These are phyloP conservation scores for Tragopan temminckii DNA, from an alignment of 2,797 vertebrate genomes.

Conservation along the genomic window DNA sequence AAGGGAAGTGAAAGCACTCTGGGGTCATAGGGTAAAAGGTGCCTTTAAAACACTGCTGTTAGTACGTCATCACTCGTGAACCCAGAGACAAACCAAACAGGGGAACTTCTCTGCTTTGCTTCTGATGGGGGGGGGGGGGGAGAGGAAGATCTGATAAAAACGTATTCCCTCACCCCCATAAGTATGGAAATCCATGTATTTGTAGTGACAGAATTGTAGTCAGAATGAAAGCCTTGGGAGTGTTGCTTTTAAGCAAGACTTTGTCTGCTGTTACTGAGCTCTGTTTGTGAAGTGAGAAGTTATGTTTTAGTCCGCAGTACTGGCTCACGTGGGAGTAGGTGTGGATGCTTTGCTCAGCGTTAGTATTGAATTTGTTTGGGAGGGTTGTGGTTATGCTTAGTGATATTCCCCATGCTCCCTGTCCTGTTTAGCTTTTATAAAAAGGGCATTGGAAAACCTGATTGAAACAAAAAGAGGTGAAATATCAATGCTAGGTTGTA, in stretches of 20 bases:
- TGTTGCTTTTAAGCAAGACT: not conserved
- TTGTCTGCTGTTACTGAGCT: not conserved
- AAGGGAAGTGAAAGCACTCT: slow-evolving; percentile 20
- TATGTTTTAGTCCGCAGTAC: not conserved
- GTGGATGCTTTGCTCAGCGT: not conserved
- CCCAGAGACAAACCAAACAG: not conserved
- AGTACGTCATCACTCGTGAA: not conserved
- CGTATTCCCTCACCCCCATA: not conserved
- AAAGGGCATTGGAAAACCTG: not conserved
- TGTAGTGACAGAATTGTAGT: not conserved
- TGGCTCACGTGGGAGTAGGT: not conserved
- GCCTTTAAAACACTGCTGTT: not conserved
- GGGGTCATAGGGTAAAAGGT: slow-evolving; percentile 19
- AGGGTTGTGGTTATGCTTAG: not conserved
- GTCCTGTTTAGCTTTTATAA: not conserved
- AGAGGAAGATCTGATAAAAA: not conserved
- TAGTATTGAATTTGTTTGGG: not conserved
- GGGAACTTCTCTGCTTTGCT: not conserved
- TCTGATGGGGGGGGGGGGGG: not conserved
- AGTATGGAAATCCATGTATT: not conserved
- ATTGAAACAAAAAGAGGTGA: not conserved
- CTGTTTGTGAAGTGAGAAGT: not conserved
- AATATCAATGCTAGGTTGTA: not conserved
- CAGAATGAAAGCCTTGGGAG: not conserved
- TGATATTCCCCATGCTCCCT: not conserved